Evolutionary conservation across 2,888 invertebrate genomes (phyloP), one percentile per base, ranked within the genome.

Genomic region (Cephus pygmeus): DNA sequence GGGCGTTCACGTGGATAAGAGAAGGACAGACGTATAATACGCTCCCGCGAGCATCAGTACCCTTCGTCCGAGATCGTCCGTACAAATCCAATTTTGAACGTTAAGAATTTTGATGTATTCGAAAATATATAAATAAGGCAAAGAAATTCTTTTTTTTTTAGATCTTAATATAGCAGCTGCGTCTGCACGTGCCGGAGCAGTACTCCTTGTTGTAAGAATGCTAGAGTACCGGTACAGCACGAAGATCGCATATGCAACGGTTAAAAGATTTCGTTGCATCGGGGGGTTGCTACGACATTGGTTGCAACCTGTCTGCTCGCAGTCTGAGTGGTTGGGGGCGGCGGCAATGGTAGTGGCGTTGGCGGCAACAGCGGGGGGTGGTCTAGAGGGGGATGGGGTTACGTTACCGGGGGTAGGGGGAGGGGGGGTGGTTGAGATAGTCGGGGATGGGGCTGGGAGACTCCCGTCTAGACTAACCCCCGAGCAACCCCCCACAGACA

Each of bases 391-490:
- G 56, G 56, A 23, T 56, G 56, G 23, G 56, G 56, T 56, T 56
- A 56, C 56, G 56, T 56, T 74, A 71, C 73, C 35, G 12, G 12
- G 35, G 12, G 12, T 3, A 35, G 35, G 76, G 76, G n/a, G 73
- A 79, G 71, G 75, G 79, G 79, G 79, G 82, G 79, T 79, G 35
- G 35, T 77, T 77, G 80, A 82, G 84, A 80, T 77, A 81, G 79
- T 77, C 73, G 71, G 83, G 83, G 79, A 73, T 80, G 87, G 83
- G 84, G 86, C 85, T 82, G 86, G 88, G 88, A 86, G 87, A 85
- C 86, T 87, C 88, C 89, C 90, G 89, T 90, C 90, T 90, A 90
- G 89, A 89, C 89, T 89, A 88, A 89, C 89, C 86, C 88, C 88
- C 85, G 85, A 85, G 81, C 82, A 84, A 85, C 87, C 85, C 84